Percentiles rank a stretch among this genome's conserved stretches.
phyloP scores from a whole-genome alignment of 2,113 vertebrate species.

The Acrocephalus kingi region DNA sequence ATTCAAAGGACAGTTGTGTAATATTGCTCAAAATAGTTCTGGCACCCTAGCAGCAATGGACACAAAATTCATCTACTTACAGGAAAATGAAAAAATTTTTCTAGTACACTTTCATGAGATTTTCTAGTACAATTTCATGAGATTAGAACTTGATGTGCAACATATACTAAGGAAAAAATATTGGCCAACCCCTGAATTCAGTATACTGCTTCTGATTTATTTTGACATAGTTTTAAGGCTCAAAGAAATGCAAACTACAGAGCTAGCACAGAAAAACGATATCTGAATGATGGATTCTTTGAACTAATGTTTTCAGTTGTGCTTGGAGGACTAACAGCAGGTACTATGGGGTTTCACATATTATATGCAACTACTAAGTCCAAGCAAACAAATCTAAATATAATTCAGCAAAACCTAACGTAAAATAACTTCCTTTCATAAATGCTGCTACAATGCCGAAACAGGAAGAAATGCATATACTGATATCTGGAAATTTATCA shows the following conservation, averaged over 20 bases:
- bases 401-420: not conserved
- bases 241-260: slow-evolving; percentile 32
- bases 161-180: slow-evolving; percentile 9
- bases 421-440: not conserved
- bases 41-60: slow-evolving; percentile 21
- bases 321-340: slow-evolving; percentile 38
- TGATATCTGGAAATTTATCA: not conserved
- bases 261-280: slow-evolving; percentile 22
- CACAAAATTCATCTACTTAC: slow-evolving; percentile 46
- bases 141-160: not conserved
- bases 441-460: not conserved
- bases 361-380: not conserved
- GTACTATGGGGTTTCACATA: not conserved
- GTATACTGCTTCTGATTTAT: slow-evolving; percentile 49
- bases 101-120: not conserved
- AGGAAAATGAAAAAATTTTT: not conserved
- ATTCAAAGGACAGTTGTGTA: slow-evolving; percentile 65
- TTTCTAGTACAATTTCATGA: not conserved
- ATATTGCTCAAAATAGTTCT: slow-evolving; percentile 45
- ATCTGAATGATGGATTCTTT: slow-evolving; percentile 43
- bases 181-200: slow-evolving; percentile 44
- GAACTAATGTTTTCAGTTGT: slow-evolving; percentile 49
- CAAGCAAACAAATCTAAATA: slow-evolving; percentile 18
- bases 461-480: not conserved
- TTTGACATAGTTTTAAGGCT: not conserved